Evolutionary conservation across 2,888 invertebrate species (phyloP).

Genomic region (Allacma fusca): DNA sequence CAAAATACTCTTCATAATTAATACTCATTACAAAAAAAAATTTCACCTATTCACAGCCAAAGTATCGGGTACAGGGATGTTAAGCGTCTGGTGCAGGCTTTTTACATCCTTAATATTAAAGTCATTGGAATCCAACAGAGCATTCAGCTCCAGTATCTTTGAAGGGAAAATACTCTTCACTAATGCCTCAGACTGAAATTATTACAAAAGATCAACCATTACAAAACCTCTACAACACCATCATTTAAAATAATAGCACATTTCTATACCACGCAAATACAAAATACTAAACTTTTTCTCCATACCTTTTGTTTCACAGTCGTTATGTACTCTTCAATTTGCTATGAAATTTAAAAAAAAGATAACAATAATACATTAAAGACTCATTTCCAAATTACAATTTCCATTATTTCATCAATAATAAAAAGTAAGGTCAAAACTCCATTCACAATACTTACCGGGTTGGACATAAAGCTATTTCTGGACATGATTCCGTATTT

Average conservation of each 20-base stretch:
- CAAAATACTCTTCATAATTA: not conserved
- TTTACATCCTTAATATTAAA: conserved; percentile 80
- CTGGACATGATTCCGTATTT: not conserved
- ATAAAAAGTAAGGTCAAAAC: no score
- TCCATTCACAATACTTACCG: not conserved
- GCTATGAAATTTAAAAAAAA: conserved; percentile 46
- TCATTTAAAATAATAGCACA: not conserved
- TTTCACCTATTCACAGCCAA: conserved; percentile 69
- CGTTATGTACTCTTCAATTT: conserved; percentile 55
- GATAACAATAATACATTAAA: conserved; percentile 7
- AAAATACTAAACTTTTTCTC: not conserved
- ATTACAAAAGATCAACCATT: not conserved
- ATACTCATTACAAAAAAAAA: not conserved
- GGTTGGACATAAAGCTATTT: not conserved
- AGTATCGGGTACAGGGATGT: conserved; percentile 89
- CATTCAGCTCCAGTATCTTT: conserved; percentile 90
- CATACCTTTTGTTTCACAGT: conserved; percentile 51
- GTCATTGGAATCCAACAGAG: conserved; percentile 81
- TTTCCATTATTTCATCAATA: no score
- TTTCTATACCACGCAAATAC: not conserved
- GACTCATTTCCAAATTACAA: not conserved
- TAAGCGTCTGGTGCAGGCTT: conserved; percentile 82
- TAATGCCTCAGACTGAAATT: conserved; percentile 77
- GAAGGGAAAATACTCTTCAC: conserved; percentile 90
- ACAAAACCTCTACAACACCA: no score